These are phyloP conservation scores for Euphonia xanthogaster DNA, from an alignment of 2,797 vertebrate genomes.

Conservation along the genomic window DNA sequence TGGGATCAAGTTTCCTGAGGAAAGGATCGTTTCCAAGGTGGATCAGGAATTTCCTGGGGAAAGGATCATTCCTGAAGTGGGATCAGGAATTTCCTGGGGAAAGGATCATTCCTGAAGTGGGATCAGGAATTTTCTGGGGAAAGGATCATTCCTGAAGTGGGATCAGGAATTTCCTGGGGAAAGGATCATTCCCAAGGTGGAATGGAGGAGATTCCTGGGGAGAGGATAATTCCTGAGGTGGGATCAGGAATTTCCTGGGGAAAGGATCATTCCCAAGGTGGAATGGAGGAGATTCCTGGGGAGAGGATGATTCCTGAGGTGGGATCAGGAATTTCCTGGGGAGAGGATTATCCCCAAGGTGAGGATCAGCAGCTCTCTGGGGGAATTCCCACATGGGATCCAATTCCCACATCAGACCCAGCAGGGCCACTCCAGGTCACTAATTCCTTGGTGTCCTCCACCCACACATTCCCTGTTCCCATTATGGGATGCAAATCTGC, in stretches of 20 bases:
- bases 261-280: not conserved
- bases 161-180: not conserved
- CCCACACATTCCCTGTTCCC: not conserved
- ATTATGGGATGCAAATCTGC: not conserved
- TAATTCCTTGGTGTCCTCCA: not conserved
- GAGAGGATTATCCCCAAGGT: not conserved
- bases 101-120: not conserved
- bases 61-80: rapidly evolving
- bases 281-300: not conserved
- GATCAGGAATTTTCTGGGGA: not conserved
- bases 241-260: not conserved
- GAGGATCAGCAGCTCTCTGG: not conserved
- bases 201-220: not conserved
- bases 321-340: not conserved
- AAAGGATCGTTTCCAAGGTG: not conserved
- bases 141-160: rapidly evolving
- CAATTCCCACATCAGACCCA: not conserved
- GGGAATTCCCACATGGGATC: not conserved
- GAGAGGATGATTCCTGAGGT: not conserved
- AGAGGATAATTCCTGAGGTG: not conserved
- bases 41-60: rapidly evolving
- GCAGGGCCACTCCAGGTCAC: not conserved
- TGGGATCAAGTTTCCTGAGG: not conserved
- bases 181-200: not conserved
- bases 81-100: not conserved